Evolutionary conservation across 2,888 invertebrate species (phyloP), one percentile per base, ranked within the genome.

Genomic region (Isotomurus palustris): DNA sequence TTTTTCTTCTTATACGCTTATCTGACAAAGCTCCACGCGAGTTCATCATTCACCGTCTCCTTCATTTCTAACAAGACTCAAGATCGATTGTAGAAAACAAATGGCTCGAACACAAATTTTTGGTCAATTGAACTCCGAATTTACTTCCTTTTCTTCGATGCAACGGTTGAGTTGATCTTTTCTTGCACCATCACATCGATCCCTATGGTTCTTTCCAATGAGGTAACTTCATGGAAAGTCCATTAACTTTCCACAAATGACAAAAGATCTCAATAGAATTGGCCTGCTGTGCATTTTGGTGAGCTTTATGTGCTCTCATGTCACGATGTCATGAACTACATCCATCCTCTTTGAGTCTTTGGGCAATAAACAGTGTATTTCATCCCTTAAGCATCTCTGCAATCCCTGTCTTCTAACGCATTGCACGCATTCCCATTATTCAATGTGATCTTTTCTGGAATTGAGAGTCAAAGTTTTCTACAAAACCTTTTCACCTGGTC

Each of bases 181-280:
- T 12, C 25, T 17, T 43, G 4, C 5, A 43, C 5, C 17, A 19
- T 17, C 6, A 8, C 40, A 14, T 40, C 6, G 12, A 14, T 14
- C 6, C 17, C 40, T 14, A 43, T 22, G 24, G 24, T 17, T 14
- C 19, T 58, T 58, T 55, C 57, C 61, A 62, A 64, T 62, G 61
- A 64, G 54, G 49, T 56, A 41, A 52, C 49, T 50, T 50, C 32
- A 49, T 48, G 55, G 21, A 58, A 47, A 58, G 59, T 59, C 45
- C 58, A 64, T 64, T 64, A 64, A 60, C 27, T 62, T 55, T 59
- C 61, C 64, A 58, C 60, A 61, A 64, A 54, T 58, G 58, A 58
- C 56, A 58, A 59, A 54, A 22, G 40, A 25, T 43, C 24, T 61
- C 59, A 62, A 61, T 64, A 51, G 56, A 14, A 22, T 44, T 43